Evolutionary conservation across 35 echinoderm and acorn worm genomes (phyloP).

Genomic region (Ptychodera flava): DNA sequence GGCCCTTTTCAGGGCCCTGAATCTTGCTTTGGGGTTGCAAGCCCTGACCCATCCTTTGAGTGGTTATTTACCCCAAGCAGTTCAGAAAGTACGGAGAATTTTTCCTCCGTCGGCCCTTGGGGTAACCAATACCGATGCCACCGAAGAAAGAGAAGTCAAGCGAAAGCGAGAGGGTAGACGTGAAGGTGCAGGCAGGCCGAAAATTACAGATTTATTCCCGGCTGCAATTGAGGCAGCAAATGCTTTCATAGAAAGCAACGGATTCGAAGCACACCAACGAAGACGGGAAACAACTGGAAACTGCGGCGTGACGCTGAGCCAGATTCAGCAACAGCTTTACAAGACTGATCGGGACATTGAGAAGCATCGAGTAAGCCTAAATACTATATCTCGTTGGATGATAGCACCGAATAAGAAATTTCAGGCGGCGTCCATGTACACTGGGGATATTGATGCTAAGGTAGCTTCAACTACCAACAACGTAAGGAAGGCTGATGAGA

Average conservation of each 20-base stretch:
- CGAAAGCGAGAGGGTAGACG: no score
- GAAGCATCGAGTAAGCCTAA: background rate
- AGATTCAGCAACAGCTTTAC: constrained; percentile 34
- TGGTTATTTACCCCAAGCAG: no score
- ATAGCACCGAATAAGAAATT: constrained; percentile 10
- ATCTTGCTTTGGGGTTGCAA: no score
- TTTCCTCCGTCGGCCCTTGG: no score
- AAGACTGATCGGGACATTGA: constrained; percentile 16
- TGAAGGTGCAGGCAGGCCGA: no score
- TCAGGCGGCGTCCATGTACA: constrained; percentile 2
- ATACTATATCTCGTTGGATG: background rate
- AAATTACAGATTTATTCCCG: no score
- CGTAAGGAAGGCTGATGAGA: constrained; percentile 20
- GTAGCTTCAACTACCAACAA: constrained; percentile 24
- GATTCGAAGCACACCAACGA: constrained; percentile 53
- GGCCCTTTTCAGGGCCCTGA: no score
- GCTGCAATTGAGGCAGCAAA: constrained; percentile 19
- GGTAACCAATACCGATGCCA: no score
- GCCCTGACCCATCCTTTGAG: no score
- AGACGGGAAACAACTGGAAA: constrained; percentile 21
- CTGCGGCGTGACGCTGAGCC: constrained; percentile 35
- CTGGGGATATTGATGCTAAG: constrained; percentile 17
- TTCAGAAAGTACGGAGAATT: no score
- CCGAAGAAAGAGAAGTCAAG: no score
- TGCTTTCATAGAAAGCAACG: constrained; percentile 54